A percentile compares a stretch with the other conserved stretches of the same genome.
These are phyloP conservation scores for Heliconius erato DNA, from an alignment of 2,888 invertebrate species.

Conservation along the genomic window DNA sequence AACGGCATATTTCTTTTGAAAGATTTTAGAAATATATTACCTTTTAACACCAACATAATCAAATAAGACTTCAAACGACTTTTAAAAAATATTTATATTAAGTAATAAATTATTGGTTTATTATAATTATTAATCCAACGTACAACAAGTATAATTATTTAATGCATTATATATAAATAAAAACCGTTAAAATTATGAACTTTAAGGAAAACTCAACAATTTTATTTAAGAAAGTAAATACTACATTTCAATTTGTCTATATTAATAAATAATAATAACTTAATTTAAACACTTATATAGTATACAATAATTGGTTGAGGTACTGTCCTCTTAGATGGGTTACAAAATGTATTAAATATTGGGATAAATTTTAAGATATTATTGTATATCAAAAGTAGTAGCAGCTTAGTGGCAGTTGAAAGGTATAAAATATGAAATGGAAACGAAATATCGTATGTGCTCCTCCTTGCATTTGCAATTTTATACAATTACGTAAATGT, in stretches of 20 bases:
- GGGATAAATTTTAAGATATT: background rate
- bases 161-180: too few relatives aligned
- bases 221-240: background rate
- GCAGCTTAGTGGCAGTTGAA: background rate
- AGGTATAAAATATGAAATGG: conserved; percentile 8
- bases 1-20: background rate
- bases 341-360: background rate
- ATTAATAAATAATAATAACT: too few relatives aligned
- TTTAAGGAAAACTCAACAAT: background rate
- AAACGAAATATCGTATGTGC: background rate
- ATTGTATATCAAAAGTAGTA: background rate
- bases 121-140: too few relatives aligned
- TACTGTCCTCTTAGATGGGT: too few relatives aligned
- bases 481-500: conserved; percentile 23
- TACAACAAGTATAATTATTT: too few relatives aligned
- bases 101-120: too few relatives aligned
- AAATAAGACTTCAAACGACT: too few relatives aligned
- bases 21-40: background rate
- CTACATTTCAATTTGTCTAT: background rate
- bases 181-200: too few relatives aligned
- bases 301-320: too few relatives aligned
- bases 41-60: too few relatives aligned
- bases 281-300: too few relatives aligned
- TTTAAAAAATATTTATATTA: too few relatives aligned
- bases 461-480: conserved; percentile 20